A percentile compares a stretch with the other conserved stretches of the same genome.
These are phyloP conservation scores for Stratiomys singularior DNA, from an alignment of 2,888 invertebrate genomes.

Conservation along the genomic window DNA sequence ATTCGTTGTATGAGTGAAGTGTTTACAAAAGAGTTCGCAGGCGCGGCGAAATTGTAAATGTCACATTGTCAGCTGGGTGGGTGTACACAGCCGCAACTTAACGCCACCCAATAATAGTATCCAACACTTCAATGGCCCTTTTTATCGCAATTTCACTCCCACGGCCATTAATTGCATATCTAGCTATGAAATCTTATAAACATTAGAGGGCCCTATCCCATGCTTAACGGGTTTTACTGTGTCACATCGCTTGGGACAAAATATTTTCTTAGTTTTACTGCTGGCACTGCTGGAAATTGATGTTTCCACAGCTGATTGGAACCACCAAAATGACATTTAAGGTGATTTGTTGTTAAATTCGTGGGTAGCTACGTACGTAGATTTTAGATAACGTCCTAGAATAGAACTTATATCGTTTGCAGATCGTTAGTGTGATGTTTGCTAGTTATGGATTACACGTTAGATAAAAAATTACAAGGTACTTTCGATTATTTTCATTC, in stretches of 20 bases:
- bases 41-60: conserved; percentile 33
- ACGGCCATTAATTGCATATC: too few species aligned
- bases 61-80: neutral
- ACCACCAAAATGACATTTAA: neutral
- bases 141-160: too few species aligned
- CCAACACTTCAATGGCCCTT: too few species aligned
- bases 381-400: neutral
- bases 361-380: neutral
- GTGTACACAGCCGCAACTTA: conserved; percentile 26
- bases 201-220: too few species aligned
- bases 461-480: conserved; percentile 73
- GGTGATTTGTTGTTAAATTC: neutral
- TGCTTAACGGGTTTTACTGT: too few species aligned
- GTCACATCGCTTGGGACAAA: too few species aligned
- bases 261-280: too few species aligned
- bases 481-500: too few species aligned
- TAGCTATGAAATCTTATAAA: too few species aligned
- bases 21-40: conserved; percentile 29
- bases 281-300: too few species aligned
- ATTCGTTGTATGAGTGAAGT: conserved; percentile 5
- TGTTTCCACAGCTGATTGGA: neutral
- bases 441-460: conserved; percentile 66
- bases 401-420: neutral
- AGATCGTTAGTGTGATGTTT: neutral
- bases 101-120: too few species aligned